phyloP scores from a whole-genome alignment of 2,113 vertebrate genomes.

The Amblyornis subalaris region DNA sequence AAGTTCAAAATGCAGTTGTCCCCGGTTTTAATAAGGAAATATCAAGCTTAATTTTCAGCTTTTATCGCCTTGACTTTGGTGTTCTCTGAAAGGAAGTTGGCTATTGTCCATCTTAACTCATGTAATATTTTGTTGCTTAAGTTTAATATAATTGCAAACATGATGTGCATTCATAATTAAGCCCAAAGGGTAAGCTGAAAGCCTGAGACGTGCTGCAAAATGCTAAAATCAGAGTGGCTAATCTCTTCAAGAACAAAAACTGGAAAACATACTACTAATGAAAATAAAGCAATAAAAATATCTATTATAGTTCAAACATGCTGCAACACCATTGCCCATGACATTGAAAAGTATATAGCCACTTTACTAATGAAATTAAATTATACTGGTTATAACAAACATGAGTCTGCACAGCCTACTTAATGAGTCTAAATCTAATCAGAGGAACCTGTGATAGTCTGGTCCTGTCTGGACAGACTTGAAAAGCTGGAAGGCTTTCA shows the following conservation, averaged over 20 bases:
- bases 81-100: slow-evolving; percentile 49
- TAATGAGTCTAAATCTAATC: slow-evolving; percentile 39
- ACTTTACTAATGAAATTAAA: slow-evolving; percentile 32
- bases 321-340: not conserved
- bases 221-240: not conserved
- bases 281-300: slow-evolving; percentile 42
- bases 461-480: not conserved
- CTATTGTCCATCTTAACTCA: slow-evolving; percentile 64
- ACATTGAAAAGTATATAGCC: slow-evolving; percentile 14
- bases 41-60: not conserved
- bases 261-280: slow-evolving; percentile 18
- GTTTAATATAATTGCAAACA: slow-evolving; percentile 65
- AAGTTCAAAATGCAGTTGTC: not conserved
- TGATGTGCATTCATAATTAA: slow-evolving; percentile 58
- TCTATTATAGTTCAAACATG: not conserved
- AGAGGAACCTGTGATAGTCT: slow-evolving; percentile 2
- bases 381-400: not conserved
- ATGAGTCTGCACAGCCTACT: not conserved
- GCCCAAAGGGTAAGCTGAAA: slow-evolving; percentile 10
- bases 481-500: not conserved
- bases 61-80: slow-evolving; percentile 29
- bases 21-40: not conserved
- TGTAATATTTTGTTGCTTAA: slow-evolving; percentile 52
- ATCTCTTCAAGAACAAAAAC: slow-evolving; percentile 23
- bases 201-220: slow-evolving; percentile 10